These are phyloP conservation scores for Dasysyrphus albostriatus DNA, from an alignment of 2,888 invertebrate species.

Conservation along the genomic window DNA sequence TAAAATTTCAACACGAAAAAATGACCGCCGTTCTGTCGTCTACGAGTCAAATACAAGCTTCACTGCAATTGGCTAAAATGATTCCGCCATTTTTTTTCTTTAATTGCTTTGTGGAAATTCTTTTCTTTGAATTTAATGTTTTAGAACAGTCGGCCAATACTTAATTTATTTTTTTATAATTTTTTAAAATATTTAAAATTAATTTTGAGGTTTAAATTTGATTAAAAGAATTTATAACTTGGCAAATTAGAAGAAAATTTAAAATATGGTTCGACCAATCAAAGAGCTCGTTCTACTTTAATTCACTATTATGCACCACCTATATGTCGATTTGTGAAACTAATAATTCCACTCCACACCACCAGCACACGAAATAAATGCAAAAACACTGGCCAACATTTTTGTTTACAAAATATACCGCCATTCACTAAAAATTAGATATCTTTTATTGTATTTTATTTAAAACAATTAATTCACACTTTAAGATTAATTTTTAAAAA, in stretches of 20 bases:
- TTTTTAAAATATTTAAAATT: conserved; percentile 24
- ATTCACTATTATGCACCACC: conserved; percentile 47
- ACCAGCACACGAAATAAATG: conserved; percentile 11
- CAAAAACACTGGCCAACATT: conserved; percentile 22
- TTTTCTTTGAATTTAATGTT: background rate
- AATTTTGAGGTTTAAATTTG: conserved; percentile 24
- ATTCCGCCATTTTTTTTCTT: conserved; percentile 63
- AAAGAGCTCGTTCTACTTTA: conserved; percentile 65
- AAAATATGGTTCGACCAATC: conserved; percentile 64
- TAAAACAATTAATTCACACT: background rate
- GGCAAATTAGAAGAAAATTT: conserved; percentile 35
- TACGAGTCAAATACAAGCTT: conserved; percentile 66
- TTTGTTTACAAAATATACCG: conserved; percentile 63
- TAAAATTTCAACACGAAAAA: conserved; percentile 45
- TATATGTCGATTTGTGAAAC: conserved; percentile 28
- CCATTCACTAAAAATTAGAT: background rate
- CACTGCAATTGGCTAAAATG: conserved; percentile 47
- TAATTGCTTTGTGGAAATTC: conserved; percentile 25
- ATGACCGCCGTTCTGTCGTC: conserved; percentile 59
- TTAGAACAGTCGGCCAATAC: background rate
- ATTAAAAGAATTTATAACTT: conserved; percentile 41
- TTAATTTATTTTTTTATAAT: background rate
- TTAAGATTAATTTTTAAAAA: background rate
- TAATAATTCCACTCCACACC: conserved; percentile 12
- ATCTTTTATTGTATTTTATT: background rate